Evolutionary conservation across 2,797 vertebrate genomes (phyloP), one percentile per base, ranked within the genome.

Genomic region (Acanthiza pusilla): DNA sequence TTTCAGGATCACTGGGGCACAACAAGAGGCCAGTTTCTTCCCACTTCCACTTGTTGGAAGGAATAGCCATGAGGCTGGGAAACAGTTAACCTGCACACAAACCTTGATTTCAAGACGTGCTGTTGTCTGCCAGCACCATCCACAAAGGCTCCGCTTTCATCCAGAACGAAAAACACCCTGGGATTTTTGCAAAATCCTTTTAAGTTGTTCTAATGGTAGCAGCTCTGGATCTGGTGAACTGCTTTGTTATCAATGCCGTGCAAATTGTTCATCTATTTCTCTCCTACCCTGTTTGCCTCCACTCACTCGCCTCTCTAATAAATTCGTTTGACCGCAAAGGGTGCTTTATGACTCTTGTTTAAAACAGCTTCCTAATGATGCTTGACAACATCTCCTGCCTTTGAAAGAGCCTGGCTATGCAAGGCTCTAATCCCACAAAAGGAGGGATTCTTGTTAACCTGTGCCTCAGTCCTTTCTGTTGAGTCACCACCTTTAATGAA

Each of bases 401-500:
- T 90, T 96, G 94, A 91, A 94, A 94, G 89, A 75, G 89, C 88
- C 92, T 92, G 11, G 12, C 90, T 83, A 89, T 79, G 91, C 91
- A 62, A 88, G 88, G 86, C 94, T 92, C 88, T 97, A 97, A 97
- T 97, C 96, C 93, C 83, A 91, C 95, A 92, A 97, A 96, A 97
- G 96, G 82, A 94, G 91, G 90, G 94, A 95, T 95, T 96, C 95
- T 96, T 94, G 96, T 97, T 97, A 95, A 96, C 96, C 95, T 96
- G 94, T 40, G 78, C 81, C 89, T 93, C 88, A 40, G 58, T 96
- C 90, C 86, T 94, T 95, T 95, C 93, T 95, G 91, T 93, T 89
- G 90, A 97, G 96, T 96, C 94, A 88, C 96, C 91, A 96, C 89
- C 94, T 96, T 96, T 97, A 97, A 97, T 96, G 96, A 97, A 97